These are phyloP conservation scores for Chromis chromis DNA, from an alignment of 2,797 vertebrate genomes.

Conservation along the genomic window DNA sequence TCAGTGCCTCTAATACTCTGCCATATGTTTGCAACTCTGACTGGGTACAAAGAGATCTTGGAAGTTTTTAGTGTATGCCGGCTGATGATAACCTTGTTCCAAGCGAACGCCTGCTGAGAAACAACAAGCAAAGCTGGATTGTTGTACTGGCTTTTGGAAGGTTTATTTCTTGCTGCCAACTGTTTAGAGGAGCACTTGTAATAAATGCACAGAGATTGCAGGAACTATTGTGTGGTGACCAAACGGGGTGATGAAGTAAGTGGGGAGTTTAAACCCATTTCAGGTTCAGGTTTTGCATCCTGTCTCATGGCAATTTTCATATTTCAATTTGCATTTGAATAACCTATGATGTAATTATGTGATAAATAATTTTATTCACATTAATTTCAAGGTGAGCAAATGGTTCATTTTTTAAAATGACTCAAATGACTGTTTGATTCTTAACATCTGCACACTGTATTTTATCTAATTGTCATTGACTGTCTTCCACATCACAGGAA, in stretches of 20 bases:
- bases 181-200: background rate
- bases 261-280: conserved; percentile 1
- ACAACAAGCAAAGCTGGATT: background rate
- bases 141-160: background rate
- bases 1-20: no score
- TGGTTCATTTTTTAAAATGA: conserved; percentile 1
- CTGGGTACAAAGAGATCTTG: background rate
- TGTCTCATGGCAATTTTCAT: background rate
- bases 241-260: background rate
- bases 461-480: conserved; percentile 2
- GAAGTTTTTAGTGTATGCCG: background rate
- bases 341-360: background rate
- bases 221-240: background rate
- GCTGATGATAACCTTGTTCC: background rate
- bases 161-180: background rate
- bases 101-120: background rate
- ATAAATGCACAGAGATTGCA: background rate
- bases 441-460: background rate
- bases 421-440: conserved; percentile 8
- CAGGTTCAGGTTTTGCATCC: background rate
- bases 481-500: conserved; percentile 11
- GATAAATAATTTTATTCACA: no score
- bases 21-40: background rate
- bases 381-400: background rate
- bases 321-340: background rate